Evolutionary conservation across 2,888 invertebrate genomes (phyloP).

Genomic region (Diaphora mendica): DNA sequence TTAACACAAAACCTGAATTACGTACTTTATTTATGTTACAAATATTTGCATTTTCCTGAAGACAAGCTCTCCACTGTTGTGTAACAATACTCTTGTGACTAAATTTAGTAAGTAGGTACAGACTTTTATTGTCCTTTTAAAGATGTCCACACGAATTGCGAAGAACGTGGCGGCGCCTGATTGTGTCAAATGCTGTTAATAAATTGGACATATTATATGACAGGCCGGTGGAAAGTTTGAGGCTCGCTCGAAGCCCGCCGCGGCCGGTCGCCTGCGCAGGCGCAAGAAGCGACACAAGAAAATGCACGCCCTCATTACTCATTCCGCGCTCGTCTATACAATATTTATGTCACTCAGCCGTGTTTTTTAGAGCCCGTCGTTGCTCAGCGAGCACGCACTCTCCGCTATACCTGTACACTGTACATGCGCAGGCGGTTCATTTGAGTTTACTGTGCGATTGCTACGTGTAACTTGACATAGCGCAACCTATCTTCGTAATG

Average conservation of each 20-base stretch:
- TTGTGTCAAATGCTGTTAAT: conserved; percentile 18
- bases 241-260: conserved; percentile 23
- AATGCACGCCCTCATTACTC: conserved; percentile 72
- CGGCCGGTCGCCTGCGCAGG: conserved; percentile 4
- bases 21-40: neutral
- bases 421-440: conserved; percentile 22
- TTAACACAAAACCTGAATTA: neutral
- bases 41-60: neutral
- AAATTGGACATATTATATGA: conserved; percentile 29
- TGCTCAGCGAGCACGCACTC: conserved; percentile 38
- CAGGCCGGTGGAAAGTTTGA: conserved; percentile 41
- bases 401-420: conserved; percentile 16
- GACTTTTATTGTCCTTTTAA: conserved; percentile 6
- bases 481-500: conserved; percentile 1
- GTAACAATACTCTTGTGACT: neutral
- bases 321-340: conserved; percentile 80
- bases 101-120: neutral
- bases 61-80: neutral
- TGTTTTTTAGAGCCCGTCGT: conserved; percentile 61
- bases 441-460: conserved; percentile 36
- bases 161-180: conserved; percentile 13
- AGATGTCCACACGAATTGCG: neutral
- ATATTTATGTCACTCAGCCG: conserved; percentile 79
- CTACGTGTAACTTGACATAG: conserved; percentile 23
- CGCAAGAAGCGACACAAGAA: conserved; percentile 51